A percentile compares a stretch with the other conserved stretches of the same genome.
Conservation (phyloP, 2,113 vertebrate genomes). For the Pomatorhinus ruficollis region DNA sequence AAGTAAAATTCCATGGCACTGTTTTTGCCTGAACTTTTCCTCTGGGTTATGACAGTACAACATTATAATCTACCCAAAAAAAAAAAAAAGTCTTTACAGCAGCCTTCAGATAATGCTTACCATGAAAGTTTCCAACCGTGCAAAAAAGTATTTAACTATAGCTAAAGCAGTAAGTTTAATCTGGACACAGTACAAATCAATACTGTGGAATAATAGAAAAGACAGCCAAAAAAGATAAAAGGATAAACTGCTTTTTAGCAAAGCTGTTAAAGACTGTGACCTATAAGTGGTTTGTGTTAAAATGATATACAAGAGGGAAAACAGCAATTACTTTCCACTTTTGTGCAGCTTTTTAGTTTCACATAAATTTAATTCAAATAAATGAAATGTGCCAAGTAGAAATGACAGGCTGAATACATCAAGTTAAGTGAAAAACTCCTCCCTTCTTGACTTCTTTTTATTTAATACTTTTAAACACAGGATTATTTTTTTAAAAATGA, state of each 20-base stretch:
- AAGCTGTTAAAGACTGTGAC: neutral
- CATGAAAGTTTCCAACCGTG: neutral
- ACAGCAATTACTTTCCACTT: neutral
- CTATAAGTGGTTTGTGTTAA: neutral
- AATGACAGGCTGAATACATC: neutral
- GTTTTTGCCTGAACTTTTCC: neutral
- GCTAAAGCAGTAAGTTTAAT: neutral
- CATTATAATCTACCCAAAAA: neutral
- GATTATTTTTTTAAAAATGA: neutral
- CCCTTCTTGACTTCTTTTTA: neutral
- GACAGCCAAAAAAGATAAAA: neutral
- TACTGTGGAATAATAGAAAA: neutral
- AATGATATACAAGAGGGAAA: neutral
- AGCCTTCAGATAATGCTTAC: neutral
- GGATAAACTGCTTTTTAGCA: neutral
- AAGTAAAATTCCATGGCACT: neutral
- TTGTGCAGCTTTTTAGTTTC: neutral
- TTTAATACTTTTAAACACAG: neutral
- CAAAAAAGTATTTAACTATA: neutral
- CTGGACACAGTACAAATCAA: neutral
- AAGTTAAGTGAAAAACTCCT: neutral
- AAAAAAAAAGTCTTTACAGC: neutral
- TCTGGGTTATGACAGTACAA: neutral
- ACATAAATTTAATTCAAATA: constrained; percentile 9
- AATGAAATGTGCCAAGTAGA: neutral